These are phyloP conservation scores for Toxotes lorentzi DNA, from an alignment of 2,797 vertebrate species.

Conservation along the genomic window DNA sequence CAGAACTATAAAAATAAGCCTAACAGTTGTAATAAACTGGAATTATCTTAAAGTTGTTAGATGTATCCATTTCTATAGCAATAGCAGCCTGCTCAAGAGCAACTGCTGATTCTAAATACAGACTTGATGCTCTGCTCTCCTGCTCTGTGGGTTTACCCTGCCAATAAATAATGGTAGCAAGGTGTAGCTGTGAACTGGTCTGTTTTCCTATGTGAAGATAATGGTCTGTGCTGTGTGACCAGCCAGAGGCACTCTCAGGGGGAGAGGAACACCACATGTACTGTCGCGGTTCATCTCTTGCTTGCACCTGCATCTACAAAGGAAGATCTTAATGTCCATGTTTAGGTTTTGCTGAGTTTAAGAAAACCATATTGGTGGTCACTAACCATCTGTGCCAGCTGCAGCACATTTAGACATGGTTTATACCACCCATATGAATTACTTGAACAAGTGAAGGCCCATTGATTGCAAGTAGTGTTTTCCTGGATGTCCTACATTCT, in stretches of 20 bases:
- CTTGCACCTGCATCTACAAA: conserved; percentile 71
- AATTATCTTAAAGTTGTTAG: not conserved
- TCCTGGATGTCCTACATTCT: conserved; percentile 65
- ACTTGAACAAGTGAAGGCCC: conserved; percentile 73
- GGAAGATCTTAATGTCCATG: conserved; percentile 58
- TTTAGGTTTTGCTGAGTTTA: conserved; percentile 62
- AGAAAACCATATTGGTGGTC: conserved; percentile 59
- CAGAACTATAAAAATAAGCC: conserved; percentile 24
- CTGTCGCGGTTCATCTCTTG: conserved; percentile 51
- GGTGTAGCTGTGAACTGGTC: conserved; percentile 48
- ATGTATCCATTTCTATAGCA: conserved; percentile 32
- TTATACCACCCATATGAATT: conserved; percentile 68
- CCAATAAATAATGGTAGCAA: conserved; percentile 66
- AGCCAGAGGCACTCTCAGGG: conserved; percentile 47
- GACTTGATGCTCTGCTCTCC: conserved; percentile 29
- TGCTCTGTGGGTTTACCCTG: conserved; percentile 28
- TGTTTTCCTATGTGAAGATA: conserved; percentile 60
- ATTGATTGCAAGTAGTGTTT: conserved; percentile 72
- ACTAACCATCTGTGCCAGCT: conserved; percentile 70
- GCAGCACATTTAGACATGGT: conserved; percentile 71
- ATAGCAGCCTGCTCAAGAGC: not conserved
- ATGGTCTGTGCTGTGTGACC: conserved; percentile 57
- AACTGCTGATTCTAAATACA: conserved; percentile 36
- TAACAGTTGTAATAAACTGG: conserved; percentile 3
- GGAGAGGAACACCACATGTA: conserved; percentile 53